Base-by-base conservation (phyloP, 2,888 invertebrate species). In the Stegana nigrithorax region DNA sequence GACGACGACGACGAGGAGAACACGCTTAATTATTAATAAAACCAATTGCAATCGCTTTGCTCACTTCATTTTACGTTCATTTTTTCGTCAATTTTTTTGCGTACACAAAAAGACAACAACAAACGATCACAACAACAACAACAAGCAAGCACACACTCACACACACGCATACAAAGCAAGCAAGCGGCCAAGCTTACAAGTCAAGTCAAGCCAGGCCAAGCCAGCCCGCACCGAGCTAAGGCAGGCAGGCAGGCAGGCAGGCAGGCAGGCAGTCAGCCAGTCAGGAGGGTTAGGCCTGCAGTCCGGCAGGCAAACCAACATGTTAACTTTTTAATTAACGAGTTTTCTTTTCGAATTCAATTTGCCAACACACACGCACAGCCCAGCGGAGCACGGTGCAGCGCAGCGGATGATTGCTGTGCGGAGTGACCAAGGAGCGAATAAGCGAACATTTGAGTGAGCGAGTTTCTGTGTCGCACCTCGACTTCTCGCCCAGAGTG, bases 271-370 rank as follows among this genome's bases (percentile, higher is more conserved):
- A 14, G 19, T 12, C 12, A 32, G 36, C 55, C 32, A 39, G 10
- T 25, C 39, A 44, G n/a, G n/a, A n/a, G n/a, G n/a, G n/a, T n/a
- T n/a, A n/a, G n/a, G n/a, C n/a, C n/a, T n/a, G n/a, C n/a, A n/a
- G n/a, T n/a, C n/a, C n/a, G n/a, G n/a, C 19, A 51, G 36, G 51
- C 69, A 65, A 70, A 69, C 67, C 68, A 68, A 71, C 73, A 76
- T 75, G 79, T 80, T 81, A 79, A 80, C 81, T 80, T 81, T 80
- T 80, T 80, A 80, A 80, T 80, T 80, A 80, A 80, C 80, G 80
- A 81, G 81, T 80, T 81, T 80, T 80, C 78, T 77, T 80, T 80
- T 80, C 80, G 80, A 79, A 80, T 81, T 81, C 81, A 80, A 81
- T 80, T 81, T 81, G 81, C 80, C 75, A 64, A 70, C 68, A 65